phyloP scores from a whole-genome alignment of 2,888 invertebrate genomes.

The Thumatha senex region DNA sequence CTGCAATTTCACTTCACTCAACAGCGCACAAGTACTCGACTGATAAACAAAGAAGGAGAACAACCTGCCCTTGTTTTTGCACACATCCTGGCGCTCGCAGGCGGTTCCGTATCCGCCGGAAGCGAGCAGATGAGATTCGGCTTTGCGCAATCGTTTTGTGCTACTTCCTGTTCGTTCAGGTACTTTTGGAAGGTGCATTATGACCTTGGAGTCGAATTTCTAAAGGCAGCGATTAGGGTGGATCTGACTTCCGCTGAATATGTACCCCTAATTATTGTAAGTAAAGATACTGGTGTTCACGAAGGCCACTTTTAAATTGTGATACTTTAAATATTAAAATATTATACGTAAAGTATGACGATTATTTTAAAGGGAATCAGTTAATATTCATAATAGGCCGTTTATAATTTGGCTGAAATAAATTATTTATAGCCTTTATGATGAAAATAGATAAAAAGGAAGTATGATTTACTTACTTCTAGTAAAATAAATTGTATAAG shows the following conservation, averaged over 20 bases:
- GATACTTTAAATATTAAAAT: too few relatives aligned
- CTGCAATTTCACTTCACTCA: slow-evolving; percentile 30
- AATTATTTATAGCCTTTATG: too few relatives aligned
- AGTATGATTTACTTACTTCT: too few relatives aligned
- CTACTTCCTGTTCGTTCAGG: slow-evolving; percentile 61
- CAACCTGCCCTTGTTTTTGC: slow-evolving; percentile 55
- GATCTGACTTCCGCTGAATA: slow-evolving; percentile 38
- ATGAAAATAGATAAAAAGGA: too few relatives aligned
- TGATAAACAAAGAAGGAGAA: slow-evolving; percentile 28
- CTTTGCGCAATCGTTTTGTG: slow-evolving; percentile 62
- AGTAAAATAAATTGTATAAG: too few relatives aligned
- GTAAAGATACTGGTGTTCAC: too few relatives aligned
- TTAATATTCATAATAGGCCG: too few relatives aligned
- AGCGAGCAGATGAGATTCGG: slow-evolving; percentile 69
- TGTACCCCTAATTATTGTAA: background rate
- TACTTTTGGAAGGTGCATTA: slow-evolving; percentile 70
- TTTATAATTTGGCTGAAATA: too few relatives aligned
- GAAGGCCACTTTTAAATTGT: too few relatives aligned
- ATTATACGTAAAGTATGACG: too few relatives aligned
- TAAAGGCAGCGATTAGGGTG: slow-evolving; percentile 43
- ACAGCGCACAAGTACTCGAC: slow-evolving; percentile 17
- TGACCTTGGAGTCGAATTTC: slow-evolving; percentile 73
- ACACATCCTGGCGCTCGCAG: slow-evolving; percentile 58
- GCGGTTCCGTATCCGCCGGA: slow-evolving; percentile 77
- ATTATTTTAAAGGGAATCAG: too few relatives aligned